Percentiles rank a stretch among this genome's conserved stretches.
phyloP scores from a whole-genome alignment of 2,113 vertebrate genomes.

The Phodopus roborovskii region DNA sequence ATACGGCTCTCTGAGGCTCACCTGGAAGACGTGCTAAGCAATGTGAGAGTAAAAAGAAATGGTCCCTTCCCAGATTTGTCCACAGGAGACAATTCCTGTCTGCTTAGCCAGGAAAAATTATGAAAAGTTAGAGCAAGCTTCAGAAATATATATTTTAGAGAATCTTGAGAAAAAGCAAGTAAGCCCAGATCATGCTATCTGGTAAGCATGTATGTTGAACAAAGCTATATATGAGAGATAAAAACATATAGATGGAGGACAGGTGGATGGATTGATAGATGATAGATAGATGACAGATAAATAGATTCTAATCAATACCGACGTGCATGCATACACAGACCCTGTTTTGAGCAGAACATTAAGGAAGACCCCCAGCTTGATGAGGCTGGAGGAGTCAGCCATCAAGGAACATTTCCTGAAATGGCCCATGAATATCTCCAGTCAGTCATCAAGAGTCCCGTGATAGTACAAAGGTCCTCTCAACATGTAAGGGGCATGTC shows the following conservation, averaged over 20 bases:
- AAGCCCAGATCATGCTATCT: neutral
- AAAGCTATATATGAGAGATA: neutral
- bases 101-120: neutral
- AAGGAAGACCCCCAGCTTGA: neutral
- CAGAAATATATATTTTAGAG: neutral
- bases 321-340: neutral
- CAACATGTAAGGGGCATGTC: neutral
- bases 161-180: neutral
- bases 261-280: neutral
- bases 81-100: neutral
- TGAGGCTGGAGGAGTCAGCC: neutral
- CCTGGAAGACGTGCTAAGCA: neutral
- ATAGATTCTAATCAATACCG: neutral
- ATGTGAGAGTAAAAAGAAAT: neutral
- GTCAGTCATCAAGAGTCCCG: neutral
- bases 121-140: conserved; percentile 1
- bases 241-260: neutral
- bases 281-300: neutral
- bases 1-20: neutral
- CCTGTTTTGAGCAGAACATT: neutral
- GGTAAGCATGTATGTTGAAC: neutral
- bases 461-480: neutral
- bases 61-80: neutral
- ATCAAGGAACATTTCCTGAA: neutral
- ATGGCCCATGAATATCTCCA: neutral